These are phyloP conservation scores for Cyprinodon diabolis DNA, from an alignment of 2,797 vertebrate species.

Conservation along the genomic window DNA sequence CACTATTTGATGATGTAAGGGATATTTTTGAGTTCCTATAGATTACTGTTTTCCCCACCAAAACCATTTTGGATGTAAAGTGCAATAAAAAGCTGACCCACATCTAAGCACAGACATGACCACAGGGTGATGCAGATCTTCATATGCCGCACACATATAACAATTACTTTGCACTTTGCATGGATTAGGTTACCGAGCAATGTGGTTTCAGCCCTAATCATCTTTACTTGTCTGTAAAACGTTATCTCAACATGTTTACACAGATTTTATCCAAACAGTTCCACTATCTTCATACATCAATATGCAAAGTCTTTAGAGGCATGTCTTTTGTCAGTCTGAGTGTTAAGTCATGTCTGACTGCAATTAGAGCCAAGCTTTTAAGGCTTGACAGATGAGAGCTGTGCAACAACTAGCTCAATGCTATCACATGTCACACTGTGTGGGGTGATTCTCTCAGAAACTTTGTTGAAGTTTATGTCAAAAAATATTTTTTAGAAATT, in stretches of 20 bases:
- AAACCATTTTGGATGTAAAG: constrained; percentile 3
- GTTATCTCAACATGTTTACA: constrained; percentile 27
- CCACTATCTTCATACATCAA: constrained; percentile 14
- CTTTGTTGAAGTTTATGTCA: not conserved
- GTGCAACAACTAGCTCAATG: not conserved
- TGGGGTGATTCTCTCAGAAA: constrained; percentile 6
- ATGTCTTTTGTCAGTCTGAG: constrained; percentile 13
- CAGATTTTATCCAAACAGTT: constrained; percentile 36
- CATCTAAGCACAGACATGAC: constrained; percentile 38
- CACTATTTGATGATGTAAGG: not conserved
- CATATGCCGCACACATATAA: constrained; percentile 46
- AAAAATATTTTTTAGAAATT: not conserved
- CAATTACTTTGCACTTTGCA: constrained; percentile 50
- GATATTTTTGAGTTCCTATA: not conserved
- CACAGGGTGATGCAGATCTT: constrained; percentile 61
- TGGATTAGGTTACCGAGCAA: constrained; percentile 37
- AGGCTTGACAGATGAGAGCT: constrained; percentile 3
- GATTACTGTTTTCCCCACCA: not conserved
- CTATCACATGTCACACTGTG: not conserved
- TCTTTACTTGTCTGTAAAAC: constrained; percentile 28
- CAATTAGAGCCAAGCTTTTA: constrained; percentile 1
- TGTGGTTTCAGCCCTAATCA: constrained; percentile 24
- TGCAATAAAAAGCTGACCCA: constrained; percentile 40
- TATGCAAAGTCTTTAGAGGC: constrained; percentile 11
- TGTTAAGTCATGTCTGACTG: constrained; percentile 15